Percentiles rank a stretch among this genome's conserved stretches.
phyloP scores from a whole-genome alignment of 2,888 invertebrate genomes.

The Parnassius orleans region DNA sequence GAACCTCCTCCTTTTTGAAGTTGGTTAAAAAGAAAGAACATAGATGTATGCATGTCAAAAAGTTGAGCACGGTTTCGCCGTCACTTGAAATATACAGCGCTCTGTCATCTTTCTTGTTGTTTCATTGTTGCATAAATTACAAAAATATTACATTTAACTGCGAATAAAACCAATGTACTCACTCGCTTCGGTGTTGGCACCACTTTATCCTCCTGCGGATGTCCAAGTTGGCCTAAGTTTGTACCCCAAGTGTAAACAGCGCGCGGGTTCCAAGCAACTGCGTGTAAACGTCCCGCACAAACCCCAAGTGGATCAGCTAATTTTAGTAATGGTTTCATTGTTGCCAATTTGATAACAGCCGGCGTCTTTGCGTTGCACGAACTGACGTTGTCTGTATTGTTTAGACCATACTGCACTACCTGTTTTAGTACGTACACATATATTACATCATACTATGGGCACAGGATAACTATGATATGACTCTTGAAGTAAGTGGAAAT shows the following conservation, averaged over 20 bases:
- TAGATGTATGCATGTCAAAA: too few relatives aligned
- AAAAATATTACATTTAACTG: too few relatives aligned
- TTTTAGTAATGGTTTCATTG: slow-evolving; percentile 57
- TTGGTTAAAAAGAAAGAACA: too few relatives aligned
- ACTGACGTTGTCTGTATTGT: slow-evolving; percentile 57
- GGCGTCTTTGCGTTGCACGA: slow-evolving; percentile 60
- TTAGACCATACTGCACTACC: slow-evolving; percentile 66
- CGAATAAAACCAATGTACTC: slow-evolving; percentile 29
- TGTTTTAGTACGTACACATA: slow-evolving; percentile 33
- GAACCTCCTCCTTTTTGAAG: too few relatives aligned
- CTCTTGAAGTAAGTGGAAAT: too few relatives aligned
- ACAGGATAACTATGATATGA: too few relatives aligned
- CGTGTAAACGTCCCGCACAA: slow-evolving; percentile 86
- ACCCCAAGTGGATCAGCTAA: slow-evolving; percentile 74
- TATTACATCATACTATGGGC: too few relatives aligned
- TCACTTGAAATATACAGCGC: too few relatives aligned
- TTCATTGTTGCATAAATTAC: too few relatives aligned
- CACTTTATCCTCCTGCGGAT: slow-evolving; percentile 71
- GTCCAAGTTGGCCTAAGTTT: slow-evolving; percentile 91
- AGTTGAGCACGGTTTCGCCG: too few relatives aligned
- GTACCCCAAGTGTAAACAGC: slow-evolving; percentile 89
- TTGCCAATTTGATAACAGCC: slow-evolving; percentile 54
- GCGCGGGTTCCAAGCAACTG: slow-evolving; percentile 83
- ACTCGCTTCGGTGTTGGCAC: slow-evolving; percentile 75
- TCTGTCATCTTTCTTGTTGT: too few relatives aligned